Evolutionary conservation across 2,113 vertebrate genomes (phyloP), one percentile per base, ranked within the genome.

Genomic region (Zosterops hypoxanthus): DNA sequence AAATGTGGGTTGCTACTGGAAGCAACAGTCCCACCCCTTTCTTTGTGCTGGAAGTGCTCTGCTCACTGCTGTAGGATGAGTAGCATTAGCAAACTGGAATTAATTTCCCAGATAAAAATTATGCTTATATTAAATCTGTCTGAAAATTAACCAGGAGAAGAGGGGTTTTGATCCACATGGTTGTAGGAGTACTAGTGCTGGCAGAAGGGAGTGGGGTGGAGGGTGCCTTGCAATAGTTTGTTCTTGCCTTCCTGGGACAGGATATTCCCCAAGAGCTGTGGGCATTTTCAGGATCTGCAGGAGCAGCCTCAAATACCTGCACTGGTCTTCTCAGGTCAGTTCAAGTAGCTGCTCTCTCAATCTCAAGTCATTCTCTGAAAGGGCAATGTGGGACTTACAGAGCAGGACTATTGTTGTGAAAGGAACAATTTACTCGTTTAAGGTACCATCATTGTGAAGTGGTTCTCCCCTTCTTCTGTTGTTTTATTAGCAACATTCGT

Each of bases 401-500:
- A 56, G 31, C 26, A 5, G 34, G 46, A n/a, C 10, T 36, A 12
- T 7, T 46, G 13, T 26, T 66, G 7, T 31, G 81, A 82, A 84
- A 89, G 49, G n/a, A 84, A 7, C 55, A 65, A 41, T 70, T 60
- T 61, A 20, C 34, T 71, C 2, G 0, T 49, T 79, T 57, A 79
- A 94, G 29, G 31, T 44, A 14, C 25, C 31, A 12, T 72, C 25
- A 21, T n/a, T 65, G 50, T 26, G 26, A 75, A 42, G 8, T 66
- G 42, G 15, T 82, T 90, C 47, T 75, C 20, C 5, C 36, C 13
- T 18, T n/a, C n/a, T 79, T 55, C 53, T 89, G 11, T 46, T 86
- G 25, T 59, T 87, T 89, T 89, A 82, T 94, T 87, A 88, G 39
- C 66, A 55, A 47, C 34, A 63, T 80, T 85, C 18, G n/a, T 94